Percentiles rank a stretch among this genome's conserved stretches.
Evolutionary conservation across 2,113 vertebrate genomes (phyloP).

Genomic region (Empidonax alnorum): DNA sequence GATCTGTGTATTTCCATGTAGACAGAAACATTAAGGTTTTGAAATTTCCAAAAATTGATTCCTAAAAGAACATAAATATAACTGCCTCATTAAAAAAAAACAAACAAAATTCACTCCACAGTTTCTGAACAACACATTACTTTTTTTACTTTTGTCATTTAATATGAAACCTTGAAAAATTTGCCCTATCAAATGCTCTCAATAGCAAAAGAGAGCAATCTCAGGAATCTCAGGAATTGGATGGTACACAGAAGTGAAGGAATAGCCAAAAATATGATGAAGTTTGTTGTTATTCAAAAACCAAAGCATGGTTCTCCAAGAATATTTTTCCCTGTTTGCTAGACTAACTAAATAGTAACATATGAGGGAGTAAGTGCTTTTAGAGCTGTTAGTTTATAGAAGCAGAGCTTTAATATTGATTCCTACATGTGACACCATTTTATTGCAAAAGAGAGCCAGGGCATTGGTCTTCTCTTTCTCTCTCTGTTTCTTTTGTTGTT

Average conservation of each 20-base stretch:
- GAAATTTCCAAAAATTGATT: background rate
- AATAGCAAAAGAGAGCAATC: background rate
- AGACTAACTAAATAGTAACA: background rate
- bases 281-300: background rate
- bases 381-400: background rate
- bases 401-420: background rate
- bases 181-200: background rate
- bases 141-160: background rate
- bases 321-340: background rate
- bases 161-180: background rate
- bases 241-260: background rate
- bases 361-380: background rate
- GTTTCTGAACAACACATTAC: background rate
- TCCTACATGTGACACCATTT: background rate
- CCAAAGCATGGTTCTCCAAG: background rate
- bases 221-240: background rate
- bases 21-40: background rate
- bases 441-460: background rate
- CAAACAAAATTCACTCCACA: accelerated
- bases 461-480: accelerated
- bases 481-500: background rate
- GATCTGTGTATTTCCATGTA: background rate
- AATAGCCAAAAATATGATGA: background rate
- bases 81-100: background rate
- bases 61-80: background rate